A percentile compares a stretch with the other conserved stretches of the same genome.
These are phyloP conservation scores for Brachyptera putata DNA, from an alignment of 2,888 invertebrate genomes.

Conservation along the genomic window DNA sequence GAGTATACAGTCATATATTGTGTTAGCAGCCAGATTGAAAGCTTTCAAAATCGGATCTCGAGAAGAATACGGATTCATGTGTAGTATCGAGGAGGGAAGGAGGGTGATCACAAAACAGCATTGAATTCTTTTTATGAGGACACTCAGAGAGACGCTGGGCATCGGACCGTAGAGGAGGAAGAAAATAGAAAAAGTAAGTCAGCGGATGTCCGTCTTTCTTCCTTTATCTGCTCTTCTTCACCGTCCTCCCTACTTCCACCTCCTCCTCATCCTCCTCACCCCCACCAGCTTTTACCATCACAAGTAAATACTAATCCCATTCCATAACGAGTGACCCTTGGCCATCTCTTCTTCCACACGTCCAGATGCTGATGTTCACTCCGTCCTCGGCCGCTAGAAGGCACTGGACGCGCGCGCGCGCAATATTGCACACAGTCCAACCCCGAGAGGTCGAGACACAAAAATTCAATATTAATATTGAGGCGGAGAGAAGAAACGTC, in stretches of 20 bases:
- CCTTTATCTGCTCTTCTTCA: constrained; percentile 10
- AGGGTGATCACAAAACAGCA: constrained; percentile 20
- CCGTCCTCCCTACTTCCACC: constrained; percentile 2
- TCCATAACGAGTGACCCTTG: constrained; percentile 29
- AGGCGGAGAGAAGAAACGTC: constrained; percentile 58
- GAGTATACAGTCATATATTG: neutral
- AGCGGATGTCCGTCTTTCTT: constrained; percentile 20
- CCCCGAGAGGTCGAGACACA: constrained; percentile 56
- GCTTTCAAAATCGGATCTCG: constrained; percentile 33
- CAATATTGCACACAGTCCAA: constrained; percentile 41
- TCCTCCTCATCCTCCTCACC: neutral
- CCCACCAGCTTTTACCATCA: constrained; percentile 5
- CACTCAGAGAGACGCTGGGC: constrained; percentile 22
- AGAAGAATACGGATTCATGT: constrained; percentile 27
- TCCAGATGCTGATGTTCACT: constrained; percentile 4
- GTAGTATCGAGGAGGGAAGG: constrained; percentile 18
- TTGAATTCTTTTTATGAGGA: constrained; percentile 27
- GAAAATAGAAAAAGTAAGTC: constrained; percentile 21
- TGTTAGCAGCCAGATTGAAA: constrained; percentile 23
- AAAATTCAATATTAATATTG: constrained; percentile 81
- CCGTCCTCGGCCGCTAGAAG: constrained; percentile 17
- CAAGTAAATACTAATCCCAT: constrained; percentile 28
- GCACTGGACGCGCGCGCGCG: constrained; percentile 17
- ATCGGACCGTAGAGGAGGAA: constrained; percentile 14
- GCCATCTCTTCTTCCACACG: constrained; percentile 11